phyloP scores from a whole-genome alignment of 2,113 vertebrate genomes.

The Etheostoma spectabile region DNA sequence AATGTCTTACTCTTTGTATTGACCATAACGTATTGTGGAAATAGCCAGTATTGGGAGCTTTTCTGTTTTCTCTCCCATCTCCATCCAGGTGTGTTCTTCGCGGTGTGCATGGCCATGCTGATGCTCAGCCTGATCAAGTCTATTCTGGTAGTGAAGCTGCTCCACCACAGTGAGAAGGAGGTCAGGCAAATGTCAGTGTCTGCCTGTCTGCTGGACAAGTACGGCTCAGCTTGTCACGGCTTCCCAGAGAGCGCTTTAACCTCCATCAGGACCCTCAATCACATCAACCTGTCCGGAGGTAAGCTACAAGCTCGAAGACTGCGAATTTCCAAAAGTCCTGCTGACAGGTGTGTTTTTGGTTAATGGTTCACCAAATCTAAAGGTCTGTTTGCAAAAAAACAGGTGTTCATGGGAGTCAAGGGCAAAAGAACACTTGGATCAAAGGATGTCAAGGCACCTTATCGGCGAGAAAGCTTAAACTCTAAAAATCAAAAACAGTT shows the following conservation, averaged over 20 bases:
- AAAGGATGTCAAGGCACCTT: background rate
- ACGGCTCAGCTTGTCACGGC: constrained; percentile 76
- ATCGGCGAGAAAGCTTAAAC: background rate
- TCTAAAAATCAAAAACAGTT: background rate
- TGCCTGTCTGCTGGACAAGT: constrained; percentile 83
- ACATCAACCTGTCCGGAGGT: constrained; percentile 74
- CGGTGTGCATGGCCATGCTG: constrained; percentile 88
- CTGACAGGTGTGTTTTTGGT: constrained; percentile 9
- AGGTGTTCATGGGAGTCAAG: background rate
- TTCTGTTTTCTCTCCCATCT: background rate
- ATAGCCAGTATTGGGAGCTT: rapidly evolving
- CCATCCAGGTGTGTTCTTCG: constrained; percentile 87
- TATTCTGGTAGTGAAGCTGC: constrained; percentile 88
- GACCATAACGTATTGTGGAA: background rate
- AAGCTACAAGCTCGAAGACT: background rate
- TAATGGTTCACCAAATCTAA: background rate
- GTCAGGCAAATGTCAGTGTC: constrained; percentile 80
- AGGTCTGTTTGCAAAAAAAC: background rate
- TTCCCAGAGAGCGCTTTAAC: constrained; percentile 76
- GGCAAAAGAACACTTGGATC: background rate
- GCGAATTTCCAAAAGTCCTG: background rate
- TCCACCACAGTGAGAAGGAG: constrained; percentile 81
- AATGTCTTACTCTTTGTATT: background rate
- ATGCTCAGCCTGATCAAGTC: constrained; percentile 89
- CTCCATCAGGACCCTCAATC: constrained; percentile 75